Percentiles rank a stretch among this genome's conserved stretches.
These are phyloP conservation scores for Hyperopisus bebe DNA, from an alignment of 2,113 vertebrate species.

Conservation along the genomic window DNA sequence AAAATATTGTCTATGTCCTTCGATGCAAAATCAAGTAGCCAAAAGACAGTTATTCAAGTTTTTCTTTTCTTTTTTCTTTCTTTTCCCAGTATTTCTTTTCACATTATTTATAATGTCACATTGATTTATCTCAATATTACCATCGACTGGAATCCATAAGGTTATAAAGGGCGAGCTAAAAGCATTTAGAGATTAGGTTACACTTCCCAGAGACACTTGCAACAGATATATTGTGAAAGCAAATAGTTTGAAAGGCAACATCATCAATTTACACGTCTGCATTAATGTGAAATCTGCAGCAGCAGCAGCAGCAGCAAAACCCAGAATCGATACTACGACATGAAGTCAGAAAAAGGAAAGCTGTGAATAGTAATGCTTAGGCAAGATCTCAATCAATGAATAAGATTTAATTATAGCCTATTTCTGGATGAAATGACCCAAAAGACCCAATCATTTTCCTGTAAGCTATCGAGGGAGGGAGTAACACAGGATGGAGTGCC, in stretches of 20 bases:
- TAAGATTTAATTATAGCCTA: background rate
- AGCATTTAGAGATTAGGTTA: constrained; percentile 22
- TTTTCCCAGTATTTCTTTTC: background rate
- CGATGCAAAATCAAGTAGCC: background rate
- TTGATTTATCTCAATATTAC: background rate
- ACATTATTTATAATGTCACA: background rate
- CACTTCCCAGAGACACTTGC: background rate
- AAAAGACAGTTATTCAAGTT: background rate
- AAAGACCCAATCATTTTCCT: background rate
- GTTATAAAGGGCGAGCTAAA: constrained; percentile 33
- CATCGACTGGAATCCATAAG: background rate
- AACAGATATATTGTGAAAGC: background rate
- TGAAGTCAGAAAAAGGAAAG: background rate
- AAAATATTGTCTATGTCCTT: background rate
- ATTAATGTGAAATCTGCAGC: background rate
- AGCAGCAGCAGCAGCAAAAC: background rate
- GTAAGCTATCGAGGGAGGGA: background rate
- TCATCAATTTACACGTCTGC: background rate
- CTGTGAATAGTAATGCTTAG: background rate
- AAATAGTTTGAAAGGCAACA: background rate
- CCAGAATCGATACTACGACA: background rate
- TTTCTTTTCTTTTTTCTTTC: background rate
- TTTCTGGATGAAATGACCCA: background rate
- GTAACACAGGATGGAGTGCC: background rate
- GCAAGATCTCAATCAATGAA: background rate